phyloP scores from a whole-genome alignment of 1,140 invertebrate genomes.

The Drosophila willistoni region DNA sequence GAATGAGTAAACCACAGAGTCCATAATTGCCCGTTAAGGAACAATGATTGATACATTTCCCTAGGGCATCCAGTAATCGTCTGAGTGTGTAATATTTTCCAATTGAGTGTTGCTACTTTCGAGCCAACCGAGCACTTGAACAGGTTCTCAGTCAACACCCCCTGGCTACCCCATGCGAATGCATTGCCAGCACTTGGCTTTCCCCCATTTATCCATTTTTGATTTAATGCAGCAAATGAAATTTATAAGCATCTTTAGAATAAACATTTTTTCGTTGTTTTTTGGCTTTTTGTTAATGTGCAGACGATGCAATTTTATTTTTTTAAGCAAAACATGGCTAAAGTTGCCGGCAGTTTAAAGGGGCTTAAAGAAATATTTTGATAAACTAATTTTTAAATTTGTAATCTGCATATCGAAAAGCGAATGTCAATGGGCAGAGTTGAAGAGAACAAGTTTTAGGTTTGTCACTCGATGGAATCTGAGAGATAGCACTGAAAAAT shows the following conservation, averaged over 20 bases:
- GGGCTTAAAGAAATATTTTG: constrained; percentile 24
- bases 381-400: constrained; percentile 61
- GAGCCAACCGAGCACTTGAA: constrained; percentile 55
- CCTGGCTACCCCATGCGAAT: constrained; percentile 7
- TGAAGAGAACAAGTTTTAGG: constrained; percentile 29
- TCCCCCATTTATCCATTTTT: constrained; percentile 33
- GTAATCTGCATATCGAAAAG: constrained; percentile 44
- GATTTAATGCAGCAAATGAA: constrained; percentile 57
- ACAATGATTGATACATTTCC: not conserved
- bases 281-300: constrained; percentile 32
- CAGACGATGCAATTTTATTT: constrained; percentile 40
- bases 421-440: constrained; percentile 23
- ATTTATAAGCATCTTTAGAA: constrained; percentile 42
- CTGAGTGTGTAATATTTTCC: not conserved
- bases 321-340: constrained; percentile 5
- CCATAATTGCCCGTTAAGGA: not conserved
- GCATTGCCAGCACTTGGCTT: not conserved
- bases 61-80: constrained; percentile 1
- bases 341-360: constrained; percentile 7
- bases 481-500: constrained; percentile 64
- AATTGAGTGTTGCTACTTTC: constrained; percentile 35
- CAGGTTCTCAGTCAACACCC: constrained; percentile 39
- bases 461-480: constrained; percentile 54
- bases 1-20: too few species aligned
- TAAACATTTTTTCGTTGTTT: constrained; percentile 18